phyloP scores from a whole-genome alignment of 2,797 vertebrate genomes.

The Arnoldichthys spilopterus region DNA sequence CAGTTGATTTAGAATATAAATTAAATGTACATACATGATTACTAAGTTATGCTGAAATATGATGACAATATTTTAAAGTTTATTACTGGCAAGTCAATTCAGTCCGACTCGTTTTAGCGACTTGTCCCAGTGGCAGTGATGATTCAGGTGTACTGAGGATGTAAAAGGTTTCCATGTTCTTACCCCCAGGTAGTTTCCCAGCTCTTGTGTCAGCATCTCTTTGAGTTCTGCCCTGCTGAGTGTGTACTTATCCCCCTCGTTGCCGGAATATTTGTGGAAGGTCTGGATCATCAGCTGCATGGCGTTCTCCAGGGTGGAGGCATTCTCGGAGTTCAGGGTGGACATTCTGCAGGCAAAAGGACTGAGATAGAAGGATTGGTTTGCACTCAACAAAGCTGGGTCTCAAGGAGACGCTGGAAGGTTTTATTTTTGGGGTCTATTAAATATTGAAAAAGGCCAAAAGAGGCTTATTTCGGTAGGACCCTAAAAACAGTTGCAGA shows the following conservation, averaged over 20 bases:
- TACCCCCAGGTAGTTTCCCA: conserved; percentile 82
- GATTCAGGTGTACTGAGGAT: background rate
- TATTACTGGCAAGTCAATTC: too few species aligned
- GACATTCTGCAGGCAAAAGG: conserved; percentile 71
- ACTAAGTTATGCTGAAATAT: too few species aligned
- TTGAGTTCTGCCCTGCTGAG: conserved; percentile 80
- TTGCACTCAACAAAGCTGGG: background rate
- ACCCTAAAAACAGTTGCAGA: background rate
- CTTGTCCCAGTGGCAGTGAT: background rate
- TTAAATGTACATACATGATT: too few species aligned
- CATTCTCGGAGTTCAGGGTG: conserved; percentile 71
- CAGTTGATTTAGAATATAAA: too few species aligned
- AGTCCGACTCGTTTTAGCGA: background rate
- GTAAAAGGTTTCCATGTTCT: conserved; percentile 30
- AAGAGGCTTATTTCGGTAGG: conserved; percentile 7
- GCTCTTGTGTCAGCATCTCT: conserved; percentile 79
- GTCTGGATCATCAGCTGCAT: conserved; percentile 86
- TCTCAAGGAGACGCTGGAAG: background rate
- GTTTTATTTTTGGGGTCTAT: background rate
- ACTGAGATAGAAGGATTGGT: background rate
- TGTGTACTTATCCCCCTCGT: conserved; percentile 83
- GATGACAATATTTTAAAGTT: too few species aligned
- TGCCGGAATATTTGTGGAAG: conserved; percentile 84
- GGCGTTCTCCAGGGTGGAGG: conserved; percentile 80
- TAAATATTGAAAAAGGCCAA: conserved; percentile 11